Base-by-base conservation (phyloP, 2,113 vertebrate species). In the Istiophorus platypterus region DNA sequence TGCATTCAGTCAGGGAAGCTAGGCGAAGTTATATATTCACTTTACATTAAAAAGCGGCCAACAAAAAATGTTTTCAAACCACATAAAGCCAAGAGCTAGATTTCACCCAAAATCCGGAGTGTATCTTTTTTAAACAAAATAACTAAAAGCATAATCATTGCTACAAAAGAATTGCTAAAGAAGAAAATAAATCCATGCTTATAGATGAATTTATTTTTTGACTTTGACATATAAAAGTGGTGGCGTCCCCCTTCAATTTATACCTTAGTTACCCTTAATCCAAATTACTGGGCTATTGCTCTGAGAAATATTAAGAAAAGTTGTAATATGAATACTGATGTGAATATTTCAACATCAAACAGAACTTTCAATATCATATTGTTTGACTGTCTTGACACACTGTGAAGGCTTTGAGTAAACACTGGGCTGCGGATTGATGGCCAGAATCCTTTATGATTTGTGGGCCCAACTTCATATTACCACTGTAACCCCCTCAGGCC, bases 381-480 rank as follows among this genome's bases (percentile, higher is more conserved):
- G 56, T 69, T 62, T 78, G 67, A 34, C 41, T 51, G 37, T 54
- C 26, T 58, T 20, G 42, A 64, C 22, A 15, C 14, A 57, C 37
- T 62, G 81, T 57, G 78, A 42, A 62, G 54, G 56, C 68, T 76
- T 65, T 69, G 66, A 74, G 76, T 83, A 76, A 89, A 90, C 84
- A 80, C 54, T 41, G 54, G 80, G 66, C 64, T 71, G 61, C 72
- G 79, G 75, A 76, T 69, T 87, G 65, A 85, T 87, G 69, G 45
- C 78, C 72, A 77, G 29, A 39, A 58, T 54, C 52, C 59, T 77
- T 18, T 78, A 47, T 87, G 80, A 81, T 89, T 84, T 86, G 85
- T 74, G 54, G 59, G 11, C 26, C 70, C 42, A 58, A 27, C 61
- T 62, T 54, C 84, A 80, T 85, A 87, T 87, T 82, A 87, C 76